phyloP scores from a whole-genome alignment of 2,888 invertebrate species.

The Nycteola revayana region DNA sequence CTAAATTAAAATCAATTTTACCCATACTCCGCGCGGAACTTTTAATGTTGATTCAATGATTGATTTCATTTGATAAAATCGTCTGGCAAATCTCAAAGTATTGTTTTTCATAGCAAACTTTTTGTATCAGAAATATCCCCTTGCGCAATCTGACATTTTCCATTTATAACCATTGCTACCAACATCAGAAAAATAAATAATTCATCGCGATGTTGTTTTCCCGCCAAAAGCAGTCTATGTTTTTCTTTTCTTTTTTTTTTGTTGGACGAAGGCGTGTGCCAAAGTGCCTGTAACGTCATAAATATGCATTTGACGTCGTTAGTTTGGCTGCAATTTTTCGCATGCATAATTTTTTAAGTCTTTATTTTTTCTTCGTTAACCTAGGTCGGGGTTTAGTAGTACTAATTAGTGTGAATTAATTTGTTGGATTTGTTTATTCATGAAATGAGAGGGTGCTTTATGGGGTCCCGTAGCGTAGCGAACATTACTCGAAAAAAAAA shows the following conservation, averaged over 20 bases:
- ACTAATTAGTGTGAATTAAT: neutral
- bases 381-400: constrained; percentile 32
- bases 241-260: constrained; percentile 39
- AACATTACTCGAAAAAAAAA: too few species aligned
- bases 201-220: constrained; percentile 50
- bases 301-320: constrained; percentile 53
- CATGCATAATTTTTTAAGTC: constrained; percentile 42
- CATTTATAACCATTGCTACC: constrained; percentile 59
- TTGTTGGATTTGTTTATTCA: too few species aligned
- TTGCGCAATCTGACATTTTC: constrained; percentile 27
- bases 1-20: too few species aligned
- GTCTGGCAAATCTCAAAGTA: too few species aligned
- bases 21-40: too few species aligned
- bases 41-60: too few species aligned
- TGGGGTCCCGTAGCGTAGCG: too few species aligned
- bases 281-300: constrained; percentile 30
- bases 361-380: constrained; percentile 15
- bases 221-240: constrained; percentile 25
- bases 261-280: constrained; percentile 34
- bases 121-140: too few species aligned
- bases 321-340: constrained; percentile 46
- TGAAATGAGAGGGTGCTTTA: too few species aligned
- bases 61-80: too few species aligned
- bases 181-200: constrained; percentile 66
- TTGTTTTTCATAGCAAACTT: too few species aligned